Percentiles rank a stretch among this genome's conserved stretches.
Evolutionary conservation across 2,113 vertebrate genomes (phyloP).

Genomic region (Entelurus aequoreus): DNA sequence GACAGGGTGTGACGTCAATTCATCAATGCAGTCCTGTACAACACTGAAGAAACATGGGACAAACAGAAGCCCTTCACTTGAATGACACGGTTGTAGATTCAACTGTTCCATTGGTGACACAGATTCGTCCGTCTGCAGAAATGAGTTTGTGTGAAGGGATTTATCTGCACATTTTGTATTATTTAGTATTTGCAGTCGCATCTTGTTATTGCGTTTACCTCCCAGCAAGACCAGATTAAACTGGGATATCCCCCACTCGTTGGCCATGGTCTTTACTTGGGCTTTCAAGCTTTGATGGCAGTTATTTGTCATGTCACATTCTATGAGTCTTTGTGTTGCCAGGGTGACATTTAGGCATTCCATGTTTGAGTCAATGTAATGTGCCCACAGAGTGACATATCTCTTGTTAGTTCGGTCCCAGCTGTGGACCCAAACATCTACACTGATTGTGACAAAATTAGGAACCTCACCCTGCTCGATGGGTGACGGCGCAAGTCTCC

Average conservation of each 20-base stretch:
- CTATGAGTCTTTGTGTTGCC: slow-evolving; percentile 42
- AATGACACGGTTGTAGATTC: neutral
- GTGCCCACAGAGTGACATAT: slow-evolving; percentile 68
- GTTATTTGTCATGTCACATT: slow-evolving; percentile 27
- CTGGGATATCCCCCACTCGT: slow-evolving; percentile 66
- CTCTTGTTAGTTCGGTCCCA: slow-evolving; percentile 43
- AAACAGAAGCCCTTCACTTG: slow-evolving; percentile 26
- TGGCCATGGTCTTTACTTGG: slow-evolving; percentile 51
- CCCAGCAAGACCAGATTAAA: slow-evolving; percentile 54
- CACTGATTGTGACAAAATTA: slow-evolving; percentile 57
- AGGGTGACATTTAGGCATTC: slow-evolving; percentile 59
- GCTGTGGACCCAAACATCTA: slow-evolving; percentile 66
- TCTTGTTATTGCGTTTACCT: slow-evolving; percentile 31
- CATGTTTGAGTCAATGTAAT: slow-evolving; percentile 63
- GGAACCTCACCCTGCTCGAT: slow-evolving; percentile 14
- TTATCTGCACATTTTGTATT: slow-evolving; percentile 1
- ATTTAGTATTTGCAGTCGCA: neutral
- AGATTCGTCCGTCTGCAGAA: slow-evolving; percentile 46
- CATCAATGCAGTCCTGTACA: slow-evolving; percentile 61
- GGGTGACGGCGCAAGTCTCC: slow-evolving; percentile 6
- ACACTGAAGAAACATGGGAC: slow-evolving; percentile 67
- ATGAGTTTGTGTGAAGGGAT: slow-evolving; percentile 45
- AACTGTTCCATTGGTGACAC: slow-evolving; percentile 25
- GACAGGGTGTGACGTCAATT: slow-evolving; percentile 53
- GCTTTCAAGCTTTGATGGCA: slow-evolving; percentile 27